Evolutionary conservation across 2,888 invertebrate species (phyloP).

Genomic region (Synergus japonicus): DNA sequence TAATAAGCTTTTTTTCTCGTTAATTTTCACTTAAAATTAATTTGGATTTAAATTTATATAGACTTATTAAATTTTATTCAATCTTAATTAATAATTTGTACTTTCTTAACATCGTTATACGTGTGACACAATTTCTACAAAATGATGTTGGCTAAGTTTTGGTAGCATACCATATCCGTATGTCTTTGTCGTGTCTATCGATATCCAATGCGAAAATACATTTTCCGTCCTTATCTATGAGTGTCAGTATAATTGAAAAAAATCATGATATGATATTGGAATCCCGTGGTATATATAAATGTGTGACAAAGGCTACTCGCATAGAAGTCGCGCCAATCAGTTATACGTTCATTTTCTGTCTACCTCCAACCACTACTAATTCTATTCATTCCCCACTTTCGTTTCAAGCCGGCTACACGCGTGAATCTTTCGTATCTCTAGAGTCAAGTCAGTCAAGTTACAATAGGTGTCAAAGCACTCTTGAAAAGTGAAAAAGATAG

Average conservation of each 20-base stretch:
- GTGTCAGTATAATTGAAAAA: neutral
- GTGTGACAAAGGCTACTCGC: constrained; percentile 17
- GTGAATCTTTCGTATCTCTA: constrained; percentile 19
- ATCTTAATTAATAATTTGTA: too few relatives aligned
- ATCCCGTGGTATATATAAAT: constrained; percentile 23
- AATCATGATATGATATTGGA: constrained; percentile 37
- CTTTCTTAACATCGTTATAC: too few relatives aligned
- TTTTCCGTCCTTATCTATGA: constrained; percentile 29
- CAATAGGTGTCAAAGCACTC: neutral
- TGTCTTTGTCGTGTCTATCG: constrained; percentile 18
- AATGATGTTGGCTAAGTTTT: neutral
- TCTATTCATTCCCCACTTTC: constrained; percentile 18
- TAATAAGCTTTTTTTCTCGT: too few relatives aligned
- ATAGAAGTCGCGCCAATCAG: constrained; percentile 13
- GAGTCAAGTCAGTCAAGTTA: constrained; percentile 19
- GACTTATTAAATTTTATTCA: too few relatives aligned
- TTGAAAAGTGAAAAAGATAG: constrained; percentile 9
- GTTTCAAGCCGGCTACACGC: neutral
- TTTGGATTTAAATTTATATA: too few relatives aligned
- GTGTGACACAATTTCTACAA: too few relatives aligned
- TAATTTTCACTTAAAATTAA: too few relatives aligned
- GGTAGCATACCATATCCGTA: neutral
- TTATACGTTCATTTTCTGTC: constrained; percentile 23
- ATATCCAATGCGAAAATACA: constrained; percentile 22
- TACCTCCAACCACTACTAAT: neutral